Base-by-base conservation (phyloP, 2,113 vertebrate species). In the Cnemophilus loriae region DNA sequence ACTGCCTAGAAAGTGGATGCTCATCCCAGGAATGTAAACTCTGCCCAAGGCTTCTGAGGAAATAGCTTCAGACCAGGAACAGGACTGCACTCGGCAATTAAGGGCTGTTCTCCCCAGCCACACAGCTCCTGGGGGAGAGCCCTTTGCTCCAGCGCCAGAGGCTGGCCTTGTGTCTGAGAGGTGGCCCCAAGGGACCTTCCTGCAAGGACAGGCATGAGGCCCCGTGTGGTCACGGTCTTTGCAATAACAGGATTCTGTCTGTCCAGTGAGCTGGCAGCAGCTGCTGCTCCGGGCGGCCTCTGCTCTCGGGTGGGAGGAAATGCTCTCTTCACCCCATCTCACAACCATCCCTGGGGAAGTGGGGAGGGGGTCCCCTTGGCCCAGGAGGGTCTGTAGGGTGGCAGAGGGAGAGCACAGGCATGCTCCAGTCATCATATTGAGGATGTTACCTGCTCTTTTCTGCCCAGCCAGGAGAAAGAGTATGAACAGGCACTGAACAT, bases 1-100 rank as follows among this genome's bases (percentile, higher is more conserved):
- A 15, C 33, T 23, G 73, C 92, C 97, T 91, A 97, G 97, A 97
- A 92, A 97, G 96, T 96, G 84, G 93, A 95, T 90, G 86, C 96
- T 97, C 97, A 96, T 98, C 97, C 94, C 92, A 84, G 89, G 94
- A 96, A 93, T 96, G 95, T 94, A 95, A 85, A 97, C 95, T 95
- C 88, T 94, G 87, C 61, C 91, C 95, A 68, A 89, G 94, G 83
- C 93, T 87, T 96, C 96, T 93, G 96, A 96, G 84, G 87, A 96
- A 95, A 96, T 70, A 94, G 55, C 91, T 96, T 90, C 93, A 91
- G 84, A 82, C 50, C 90, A 90, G 90, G 78, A 93, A 85, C 91
- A 85, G 82, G 82, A 65, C 86, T 96, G 87, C 82, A 75, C 78
- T 93, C 82, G 0, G 89, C 90, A 95, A 88, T 95, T 92, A 93